These are phyloP conservation scores for Chlorodrepanis virens DNA, from an alignment of 2,113 vertebrate genomes.

Conservation along the genomic window DNA sequence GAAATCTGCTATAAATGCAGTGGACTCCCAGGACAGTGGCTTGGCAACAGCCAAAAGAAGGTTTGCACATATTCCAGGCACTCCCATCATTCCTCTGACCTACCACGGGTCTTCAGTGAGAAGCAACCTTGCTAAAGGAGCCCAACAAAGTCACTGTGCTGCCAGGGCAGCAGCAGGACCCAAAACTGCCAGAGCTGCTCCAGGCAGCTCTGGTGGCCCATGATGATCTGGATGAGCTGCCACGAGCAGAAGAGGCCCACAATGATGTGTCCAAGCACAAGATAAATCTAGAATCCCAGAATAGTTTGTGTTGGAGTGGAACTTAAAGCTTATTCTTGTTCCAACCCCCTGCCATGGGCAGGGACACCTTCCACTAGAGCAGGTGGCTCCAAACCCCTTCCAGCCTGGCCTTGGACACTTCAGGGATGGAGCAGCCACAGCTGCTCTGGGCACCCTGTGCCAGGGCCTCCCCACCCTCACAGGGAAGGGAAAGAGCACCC, in stretches of 20 bases:
- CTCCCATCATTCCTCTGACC: not conserved
- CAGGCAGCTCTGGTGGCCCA: not conserved
- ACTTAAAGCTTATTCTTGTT: not conserved
- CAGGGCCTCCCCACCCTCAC: not conserved
- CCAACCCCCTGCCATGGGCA: not conserved
- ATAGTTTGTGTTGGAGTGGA: not conserved
- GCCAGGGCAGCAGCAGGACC: not conserved
- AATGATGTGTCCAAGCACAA: accelerated
- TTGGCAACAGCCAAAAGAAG: not conserved
- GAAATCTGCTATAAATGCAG: not conserved
- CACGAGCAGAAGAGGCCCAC: not conserved
- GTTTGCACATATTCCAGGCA: not conserved
- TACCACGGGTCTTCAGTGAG: not conserved
- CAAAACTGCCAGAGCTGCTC: not conserved
- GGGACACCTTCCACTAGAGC: not conserved
- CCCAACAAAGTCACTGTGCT: not conserved
- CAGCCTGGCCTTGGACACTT: not conserved
- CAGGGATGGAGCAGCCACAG: not conserved
- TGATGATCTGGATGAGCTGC: not conserved
- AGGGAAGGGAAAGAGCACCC: not conserved
- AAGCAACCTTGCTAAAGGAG: not conserved
- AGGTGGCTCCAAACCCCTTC: accelerated
- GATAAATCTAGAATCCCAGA: accelerated
- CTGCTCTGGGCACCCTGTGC: not conserved
- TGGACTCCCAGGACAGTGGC: not conserved